Conservation (phyloP, 1,140 invertebrate species). For the Heterodera schachtii region DNA sequence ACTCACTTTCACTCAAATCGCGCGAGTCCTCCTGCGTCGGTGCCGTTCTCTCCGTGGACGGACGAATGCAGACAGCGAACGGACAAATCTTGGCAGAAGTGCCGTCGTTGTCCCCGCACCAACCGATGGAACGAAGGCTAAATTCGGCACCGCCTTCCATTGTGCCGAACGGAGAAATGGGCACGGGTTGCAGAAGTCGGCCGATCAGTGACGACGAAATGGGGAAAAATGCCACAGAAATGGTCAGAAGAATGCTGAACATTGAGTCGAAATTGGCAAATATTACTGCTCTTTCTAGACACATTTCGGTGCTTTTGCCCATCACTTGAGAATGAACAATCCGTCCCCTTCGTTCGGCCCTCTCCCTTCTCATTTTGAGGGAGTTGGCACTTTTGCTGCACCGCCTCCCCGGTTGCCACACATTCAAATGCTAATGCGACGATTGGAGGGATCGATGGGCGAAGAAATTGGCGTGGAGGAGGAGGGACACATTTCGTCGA, state of each 20-base stretch:
- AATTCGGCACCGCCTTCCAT: background rate
- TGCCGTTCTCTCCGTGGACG: background rate
- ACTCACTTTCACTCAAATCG: conserved; percentile 58
- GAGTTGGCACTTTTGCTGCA: background rate
- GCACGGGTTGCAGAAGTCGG: background rate
- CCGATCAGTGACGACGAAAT: background rate
- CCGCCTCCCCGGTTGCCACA: conserved; percentile 20
- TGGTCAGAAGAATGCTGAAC: background rate
- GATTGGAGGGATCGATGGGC: conserved; percentile 15
- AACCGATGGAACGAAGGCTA: background rate
- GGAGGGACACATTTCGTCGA: conserved; percentile 1
- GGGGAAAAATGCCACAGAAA: background rate
- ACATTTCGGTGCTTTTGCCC: background rate
- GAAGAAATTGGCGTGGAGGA: background rate
- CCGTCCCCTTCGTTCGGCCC: background rate
- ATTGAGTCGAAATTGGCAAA: no score
- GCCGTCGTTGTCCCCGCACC: background rate
- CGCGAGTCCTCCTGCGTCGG: conserved; percentile 50
- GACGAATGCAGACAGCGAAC: conserved; percentile 8
- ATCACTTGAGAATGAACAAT: background rate
- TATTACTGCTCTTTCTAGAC: background rate
- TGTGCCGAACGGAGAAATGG: background rate
- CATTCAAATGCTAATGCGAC: conserved; percentile 37
- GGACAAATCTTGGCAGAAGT: background rate
- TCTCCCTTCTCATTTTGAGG: background rate